Evolutionary conservation across 2,888 invertebrate species (phyloP).

Genomic region (Zelleria hepariella): DNA sequence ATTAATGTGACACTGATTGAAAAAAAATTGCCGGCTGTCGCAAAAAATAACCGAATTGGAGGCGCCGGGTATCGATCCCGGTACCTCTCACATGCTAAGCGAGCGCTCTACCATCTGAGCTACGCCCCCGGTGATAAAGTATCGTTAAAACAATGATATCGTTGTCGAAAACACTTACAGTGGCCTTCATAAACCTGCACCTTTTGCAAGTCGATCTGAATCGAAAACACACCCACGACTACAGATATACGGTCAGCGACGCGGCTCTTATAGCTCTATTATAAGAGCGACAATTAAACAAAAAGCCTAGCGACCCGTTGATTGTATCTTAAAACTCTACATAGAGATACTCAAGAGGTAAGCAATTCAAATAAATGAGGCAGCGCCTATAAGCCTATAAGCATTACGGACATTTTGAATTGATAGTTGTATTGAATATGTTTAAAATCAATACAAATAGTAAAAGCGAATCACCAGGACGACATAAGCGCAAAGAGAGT

Average conservation of each 20-base stretch:
- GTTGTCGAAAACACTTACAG: neutral
- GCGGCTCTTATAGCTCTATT: too few relatives aligned
- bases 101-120: conserved; percentile 73
- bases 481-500: conserved; percentile 25
- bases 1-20: neutral
- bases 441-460: neutral
- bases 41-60: conserved; percentile 32
- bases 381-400: too few relatives aligned
- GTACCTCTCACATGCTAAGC: conserved; percentile 72
- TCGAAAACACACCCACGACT: too few relatives aligned
- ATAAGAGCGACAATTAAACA: too few relatives aligned
- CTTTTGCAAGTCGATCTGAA: too few relatives aligned
- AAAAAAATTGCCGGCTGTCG: conserved; percentile 9
- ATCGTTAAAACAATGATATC: neutral
- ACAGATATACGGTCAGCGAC: too few relatives aligned
- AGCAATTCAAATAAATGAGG: too few relatives aligned
- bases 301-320: too few relatives aligned
- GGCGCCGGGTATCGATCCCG: conserved; percentile 72
- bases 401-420: too few relatives aligned
- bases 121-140: conserved; percentile 48
- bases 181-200: too few relatives aligned
- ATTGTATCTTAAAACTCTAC: too few relatives aligned
- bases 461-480: conserved; percentile 23
- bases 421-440: neutral
- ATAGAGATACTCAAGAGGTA: too few relatives aligned